These are phyloP conservation scores for Cheilosia vulpina DNA, from an alignment of 2,888 invertebrate species.

Conservation along the genomic window DNA sequence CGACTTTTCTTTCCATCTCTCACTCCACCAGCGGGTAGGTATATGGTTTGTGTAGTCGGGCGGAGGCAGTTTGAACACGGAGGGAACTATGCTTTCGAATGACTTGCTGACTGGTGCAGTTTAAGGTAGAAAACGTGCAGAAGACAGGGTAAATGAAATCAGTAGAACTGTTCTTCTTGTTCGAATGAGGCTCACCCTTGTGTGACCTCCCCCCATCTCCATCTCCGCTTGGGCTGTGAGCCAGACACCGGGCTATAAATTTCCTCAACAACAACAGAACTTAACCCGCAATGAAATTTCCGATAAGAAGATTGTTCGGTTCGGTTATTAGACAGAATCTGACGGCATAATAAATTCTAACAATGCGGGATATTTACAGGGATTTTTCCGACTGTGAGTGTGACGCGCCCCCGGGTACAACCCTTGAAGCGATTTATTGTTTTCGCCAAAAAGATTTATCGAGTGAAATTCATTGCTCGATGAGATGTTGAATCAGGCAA, in stretches of 20 bases:
- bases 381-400: constrained; percentile 57
- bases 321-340: constrained; percentile 75
- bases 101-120: constrained; percentile 73
- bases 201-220: constrained; percentile 61
- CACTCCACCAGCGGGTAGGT: not conserved
- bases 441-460: constrained; percentile 74
- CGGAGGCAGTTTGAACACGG: constrained; percentile 18
- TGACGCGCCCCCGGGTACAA: constrained; percentile 40
- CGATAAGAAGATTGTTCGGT: constrained; percentile 75
- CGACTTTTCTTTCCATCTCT: constrained; percentile 69
- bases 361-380: constrained; percentile 74
- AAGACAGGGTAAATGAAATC: constrained; percentile 57
- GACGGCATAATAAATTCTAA: constrained; percentile 75
- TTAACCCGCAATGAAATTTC: constrained; percentile 75
- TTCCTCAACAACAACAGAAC: constrained; percentile 73
- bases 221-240: constrained; percentile 42
- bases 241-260: constrained; percentile 75
- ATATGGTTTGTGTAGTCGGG: not conserved
- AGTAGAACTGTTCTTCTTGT: constrained; percentile 33
- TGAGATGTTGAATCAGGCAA: constrained; percentile 64
- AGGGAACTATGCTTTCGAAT: constrained; percentile 33
- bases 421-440: constrained; percentile 75
- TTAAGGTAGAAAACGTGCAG: constrained; percentile 59
- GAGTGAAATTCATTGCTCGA: constrained; percentile 68
- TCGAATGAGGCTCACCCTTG: constrained; percentile 37